Evolutionary conservation across 2,797 vertebrate genomes (phyloP).

Genomic region (Anolis apletophallus): DNA sequence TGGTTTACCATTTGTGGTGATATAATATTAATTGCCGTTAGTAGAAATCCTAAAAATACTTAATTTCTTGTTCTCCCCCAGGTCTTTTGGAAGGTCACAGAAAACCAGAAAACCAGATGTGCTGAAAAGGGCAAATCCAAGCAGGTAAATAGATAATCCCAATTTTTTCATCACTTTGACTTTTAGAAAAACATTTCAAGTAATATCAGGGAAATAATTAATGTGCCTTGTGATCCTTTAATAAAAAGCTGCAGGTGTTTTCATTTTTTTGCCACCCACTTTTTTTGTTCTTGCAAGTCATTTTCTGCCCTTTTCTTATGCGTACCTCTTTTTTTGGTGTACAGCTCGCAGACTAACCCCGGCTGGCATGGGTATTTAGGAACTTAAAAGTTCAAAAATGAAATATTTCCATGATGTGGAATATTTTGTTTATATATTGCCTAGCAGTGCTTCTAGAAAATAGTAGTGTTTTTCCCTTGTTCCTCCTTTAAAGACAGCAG

Average conservation of each 20-base stretch:
- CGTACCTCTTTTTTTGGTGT: no score
- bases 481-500: neutral
- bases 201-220: neutral
- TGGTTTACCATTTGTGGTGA: neutral
- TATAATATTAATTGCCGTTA: neutral
- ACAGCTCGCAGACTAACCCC: no score
- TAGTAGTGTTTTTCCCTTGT: neutral
- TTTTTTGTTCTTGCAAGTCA: neutral
- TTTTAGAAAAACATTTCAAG: slow-evolving; percentile 11
- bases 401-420: no score
- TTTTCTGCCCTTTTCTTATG: neutral
- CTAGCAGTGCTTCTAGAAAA: neutral
- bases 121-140: slow-evolving; percentile 94
- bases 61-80: slow-evolving; percentile 60
- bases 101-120: slow-evolving; percentile 85
- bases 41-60: neutral
- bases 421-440: neutral
- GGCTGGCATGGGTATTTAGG: no score
- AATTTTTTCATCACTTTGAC: neutral
- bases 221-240: slow-evolving; percentile 5
- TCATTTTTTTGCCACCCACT: neutral
- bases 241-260: neutral
- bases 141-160: slow-evolving; percentile 80
- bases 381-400: no score
- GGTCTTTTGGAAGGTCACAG: slow-evolving; percentile 90